phyloP scores from a whole-genome alignment of 2,888 invertebrate species.

The Lordiphosa fenestrarum region DNA sequence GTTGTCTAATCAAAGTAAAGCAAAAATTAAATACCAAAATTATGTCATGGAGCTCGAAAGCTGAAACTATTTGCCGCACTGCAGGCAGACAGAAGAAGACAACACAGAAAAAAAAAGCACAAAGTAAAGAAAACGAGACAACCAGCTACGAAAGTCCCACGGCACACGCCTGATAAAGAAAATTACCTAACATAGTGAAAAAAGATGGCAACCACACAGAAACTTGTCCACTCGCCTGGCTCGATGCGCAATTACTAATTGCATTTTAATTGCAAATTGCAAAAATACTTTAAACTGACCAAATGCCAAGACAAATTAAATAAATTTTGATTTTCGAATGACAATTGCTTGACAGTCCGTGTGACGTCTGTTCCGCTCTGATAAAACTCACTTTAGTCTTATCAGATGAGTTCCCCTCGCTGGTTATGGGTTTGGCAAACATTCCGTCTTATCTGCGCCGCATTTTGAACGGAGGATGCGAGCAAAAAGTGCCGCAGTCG shows the following conservation, averaged over 20 bases:
- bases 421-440: slow-evolving; percentile 46
- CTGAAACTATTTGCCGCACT: slow-evolving; percentile 35
- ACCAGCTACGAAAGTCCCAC: too few species aligned
- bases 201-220: slow-evolving; percentile 17
- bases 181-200: slow-evolving; percentile 25
- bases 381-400: neutral
- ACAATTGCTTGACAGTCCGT: slow-evolving; percentile 19
- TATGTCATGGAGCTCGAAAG: slow-evolving; percentile 54
- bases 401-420: slow-evolving; percentile 2
- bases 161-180: slow-evolving; percentile 49
- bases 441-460: slow-evolving; percentile 48
- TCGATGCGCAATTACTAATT: slow-evolving; percentile 62
- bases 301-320: slow-evolving; percentile 48
- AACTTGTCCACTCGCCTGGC: neutral
- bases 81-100: slow-evolving; percentile 35
- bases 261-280: slow-evolving; percentile 47
- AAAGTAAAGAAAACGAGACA: too few species aligned
- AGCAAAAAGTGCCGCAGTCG: slow-evolving; percentile 51
- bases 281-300: slow-evolving; percentile 25
- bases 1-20: slow-evolving; percentile 56
- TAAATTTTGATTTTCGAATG: slow-evolving; percentile 52
- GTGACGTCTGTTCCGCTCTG: neutral
- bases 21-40: slow-evolving; percentile 53
- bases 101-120: slow-evolving; percentile 17
- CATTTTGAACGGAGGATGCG: slow-evolving; percentile 18